Conservation (phyloP, 2,113 vertebrate genomes). For the Perca fluviatilis region DNA sequence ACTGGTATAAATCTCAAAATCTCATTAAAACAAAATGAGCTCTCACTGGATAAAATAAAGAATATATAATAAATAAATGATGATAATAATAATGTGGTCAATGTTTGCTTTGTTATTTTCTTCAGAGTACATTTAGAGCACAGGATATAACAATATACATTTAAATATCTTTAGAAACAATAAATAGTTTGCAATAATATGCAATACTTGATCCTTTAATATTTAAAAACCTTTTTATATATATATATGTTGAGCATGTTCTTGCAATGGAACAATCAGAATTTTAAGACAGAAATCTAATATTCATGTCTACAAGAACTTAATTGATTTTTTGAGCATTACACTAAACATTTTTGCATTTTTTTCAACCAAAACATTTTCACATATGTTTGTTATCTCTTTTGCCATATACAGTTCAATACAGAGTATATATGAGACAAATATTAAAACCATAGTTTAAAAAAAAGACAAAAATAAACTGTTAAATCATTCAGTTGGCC, state of each 20-base stretch:
- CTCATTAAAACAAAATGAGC: background rate
- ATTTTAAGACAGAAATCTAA: background rate
- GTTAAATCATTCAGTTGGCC: background rate
- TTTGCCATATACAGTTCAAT: background rate
- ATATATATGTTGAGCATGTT: background rate
- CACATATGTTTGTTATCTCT: background rate
- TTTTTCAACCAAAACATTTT: background rate
- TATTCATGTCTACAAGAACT: background rate
- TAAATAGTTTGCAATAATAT: background rate
- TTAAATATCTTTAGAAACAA: slow-evolving; percentile 2
- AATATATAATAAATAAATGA: slow-evolving; percentile 24
- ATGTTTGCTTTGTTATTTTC: background rate
- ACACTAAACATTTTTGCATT: background rate
- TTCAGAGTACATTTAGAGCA: background rate
- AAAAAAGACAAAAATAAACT: background rate
- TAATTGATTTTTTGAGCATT: background rate
- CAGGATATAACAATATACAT: background rate
- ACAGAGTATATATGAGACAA: background rate
- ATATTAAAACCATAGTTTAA: background rate
- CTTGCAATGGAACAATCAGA: background rate
- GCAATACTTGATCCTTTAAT: background rate
- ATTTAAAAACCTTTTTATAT: background rate
- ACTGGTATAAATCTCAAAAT: no score
- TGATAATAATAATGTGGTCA: background rate
- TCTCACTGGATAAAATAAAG: slow-evolving; percentile 4